Evolutionary conservation across 2,797 vertebrate species (phyloP), one percentile per base, ranked within the genome.

Genomic region (Gorsachius magnificus): DNA sequence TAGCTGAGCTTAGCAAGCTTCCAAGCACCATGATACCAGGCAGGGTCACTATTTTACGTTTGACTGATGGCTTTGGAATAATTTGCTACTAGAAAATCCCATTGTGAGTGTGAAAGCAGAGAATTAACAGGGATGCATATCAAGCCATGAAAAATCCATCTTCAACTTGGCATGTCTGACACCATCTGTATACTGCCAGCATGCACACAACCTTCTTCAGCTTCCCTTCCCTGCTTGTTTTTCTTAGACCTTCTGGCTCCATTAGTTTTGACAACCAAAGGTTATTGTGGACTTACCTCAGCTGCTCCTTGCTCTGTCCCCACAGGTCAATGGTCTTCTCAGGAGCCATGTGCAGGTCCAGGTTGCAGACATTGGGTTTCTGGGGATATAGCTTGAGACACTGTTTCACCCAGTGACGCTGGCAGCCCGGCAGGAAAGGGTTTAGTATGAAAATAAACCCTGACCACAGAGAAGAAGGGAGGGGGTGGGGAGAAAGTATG

Each of bases 311-410:
- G 90, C 99, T 99, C 96, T 98, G 98, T 66, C 97, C 98, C 99
- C 99, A 99, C 69, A 99, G 97, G 97, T 99, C 98, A 65, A 91
- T 89, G 1, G 99, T 99, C 72, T 99, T 99, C 68, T 98, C 97
- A 72, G 98, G 95, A 71, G 98, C 85, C 99, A 99, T 99, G 97
- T 99, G 99, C 97, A 99, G 98, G 97, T 99, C 99, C 97, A 99
- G 97, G 97, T 99, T 99, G 97, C 99, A 99, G 11, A 99, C 94
- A 10, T 98, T 99, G 58, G 99, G 99, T 94, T 99, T 99, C 97
- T 98, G 98, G 43, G 99, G 97, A 89, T 99, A 99, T 0, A 96
- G 97, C 97, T 99, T 99, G 58, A 99, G 98, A 97, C 99, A 99
- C 90, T 99, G 99, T 68, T 98, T 98, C 71, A 99, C 97, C 99